A percentile compares a stretch with the other conserved stretches of the same genome.
Conservation (phyloP, 2,888 invertebrate genomes). For the Plebejus melissa region DNA sequence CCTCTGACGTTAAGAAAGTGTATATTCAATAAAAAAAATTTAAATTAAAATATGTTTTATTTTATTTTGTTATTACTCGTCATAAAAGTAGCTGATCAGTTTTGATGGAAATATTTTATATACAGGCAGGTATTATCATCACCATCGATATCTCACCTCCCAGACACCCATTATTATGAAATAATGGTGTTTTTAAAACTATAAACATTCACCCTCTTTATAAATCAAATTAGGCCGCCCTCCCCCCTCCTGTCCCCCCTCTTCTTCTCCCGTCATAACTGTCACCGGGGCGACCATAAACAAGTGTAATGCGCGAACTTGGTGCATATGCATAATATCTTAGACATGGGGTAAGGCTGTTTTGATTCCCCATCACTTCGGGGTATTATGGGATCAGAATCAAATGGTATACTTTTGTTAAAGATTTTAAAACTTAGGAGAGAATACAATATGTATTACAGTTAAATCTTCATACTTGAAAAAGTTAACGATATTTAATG, state of each 20-base stretch:
- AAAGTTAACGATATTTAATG: too few species aligned
- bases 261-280: slow-evolving; percentile 3
- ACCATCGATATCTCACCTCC: neutral
- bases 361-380: neutral
- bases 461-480: too few species aligned
- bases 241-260: neutral
- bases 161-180: slow-evolving; percentile 5
- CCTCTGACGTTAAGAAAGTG: too few species aligned
- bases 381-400: neutral
- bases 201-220: neutral
- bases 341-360: neutral
- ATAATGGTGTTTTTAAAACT: slow-evolving; percentile 23
- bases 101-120: too few species aligned
- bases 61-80: too few species aligned
- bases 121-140: neutral
- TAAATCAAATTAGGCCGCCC: slow-evolving; percentile 25
- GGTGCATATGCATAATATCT: slow-evolving; percentile 24
- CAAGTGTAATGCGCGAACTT: slow-evolving; percentile 21
- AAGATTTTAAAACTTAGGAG: neutral
- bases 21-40: too few species aligned
- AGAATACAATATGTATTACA: neutral
- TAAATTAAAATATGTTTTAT: too few species aligned
- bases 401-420: neutral
- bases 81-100: too few species aligned
- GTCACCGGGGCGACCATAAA: slow-evolving; percentile 14